phyloP scores from a whole-genome alignment of 2,888 invertebrate genomes.

The Macrosiphum euphorbiae region DNA sequence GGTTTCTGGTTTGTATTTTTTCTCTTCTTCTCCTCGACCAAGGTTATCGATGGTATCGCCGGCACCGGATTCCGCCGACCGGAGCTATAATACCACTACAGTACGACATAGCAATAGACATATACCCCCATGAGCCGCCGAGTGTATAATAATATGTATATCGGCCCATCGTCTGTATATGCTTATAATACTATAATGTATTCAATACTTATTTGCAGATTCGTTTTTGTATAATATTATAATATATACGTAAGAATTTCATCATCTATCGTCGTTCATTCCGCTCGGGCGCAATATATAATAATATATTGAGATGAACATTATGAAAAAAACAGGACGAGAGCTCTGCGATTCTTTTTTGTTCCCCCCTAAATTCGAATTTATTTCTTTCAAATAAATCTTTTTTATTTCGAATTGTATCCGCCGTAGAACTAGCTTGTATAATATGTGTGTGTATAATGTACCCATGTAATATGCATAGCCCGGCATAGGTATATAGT shows the following conservation, averaged over 20 bases:
- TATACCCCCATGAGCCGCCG: not conserved
- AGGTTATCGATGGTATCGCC: slow-evolving; percentile 58
- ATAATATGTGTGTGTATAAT: not conserved
- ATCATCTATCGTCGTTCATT: not conserved
- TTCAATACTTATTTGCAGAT: slow-evolving; percentile 35
- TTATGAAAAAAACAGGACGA: not conserved
- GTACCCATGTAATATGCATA: not conserved
- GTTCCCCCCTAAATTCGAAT: not conserved
- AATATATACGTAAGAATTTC: not conserved
- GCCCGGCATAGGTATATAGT: not conserved
- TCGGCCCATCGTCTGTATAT: slow-evolving; percentile 37
- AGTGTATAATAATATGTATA: not conserved
- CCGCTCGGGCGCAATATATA: not conserved
- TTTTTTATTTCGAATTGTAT: not conserved
- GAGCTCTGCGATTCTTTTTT: too few species aligned
- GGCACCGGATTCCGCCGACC: slow-evolving; percentile 60
- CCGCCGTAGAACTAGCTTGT: not conserved
- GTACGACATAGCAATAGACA: not conserved
- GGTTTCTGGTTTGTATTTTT: slow-evolving; percentile 52
- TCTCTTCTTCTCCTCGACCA: slow-evolving; percentile 15
- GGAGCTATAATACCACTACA: not conserved
- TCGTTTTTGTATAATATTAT: slow-evolving; percentile 29
- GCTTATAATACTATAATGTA: slow-evolving; percentile 29
- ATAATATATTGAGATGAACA: not conserved
- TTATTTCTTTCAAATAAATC: not conserved